Evolutionary conservation across 2,888 invertebrate species (phyloP).

Genomic region (Cheilosia variabilis): DNA sequence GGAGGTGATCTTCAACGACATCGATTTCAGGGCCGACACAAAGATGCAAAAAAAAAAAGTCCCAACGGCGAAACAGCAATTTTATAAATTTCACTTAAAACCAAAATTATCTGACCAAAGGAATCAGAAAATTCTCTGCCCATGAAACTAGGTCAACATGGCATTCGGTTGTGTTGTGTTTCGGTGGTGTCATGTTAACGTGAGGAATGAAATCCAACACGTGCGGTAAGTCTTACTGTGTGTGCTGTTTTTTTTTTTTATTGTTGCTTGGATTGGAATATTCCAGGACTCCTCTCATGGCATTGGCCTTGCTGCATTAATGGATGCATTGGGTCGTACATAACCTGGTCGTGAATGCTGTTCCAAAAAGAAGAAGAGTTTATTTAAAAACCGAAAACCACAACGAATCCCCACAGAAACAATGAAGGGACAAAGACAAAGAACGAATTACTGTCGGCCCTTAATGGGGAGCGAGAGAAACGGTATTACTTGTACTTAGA

Average conservation of each 20-base stretch:
- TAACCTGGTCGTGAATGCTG: slow-evolving; percentile 2
- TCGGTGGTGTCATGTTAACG: slow-evolving; percentile 72
- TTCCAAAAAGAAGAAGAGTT: slow-evolving; percentile 26
- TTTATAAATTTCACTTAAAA: slow-evolving; percentile 70
- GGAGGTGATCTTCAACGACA: slow-evolving; percentile 25
- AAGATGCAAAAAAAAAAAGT: slow-evolving; percentile 24
- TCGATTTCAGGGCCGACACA: slow-evolving; percentile 44
- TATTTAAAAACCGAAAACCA: slow-evolving; percentile 50
- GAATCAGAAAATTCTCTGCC: slow-evolving; percentile 63
- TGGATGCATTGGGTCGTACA: slow-evolving; percentile 10
- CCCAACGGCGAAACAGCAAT: slow-evolving; percentile 64
- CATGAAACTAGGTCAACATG: slow-evolving; percentile 68
- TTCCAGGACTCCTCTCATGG: slow-evolving; percentile 56
- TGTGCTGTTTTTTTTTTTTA: slow-evolving; percentile 3
- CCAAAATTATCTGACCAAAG: slow-evolving; percentile 61
- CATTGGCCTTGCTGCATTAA: slow-evolving; percentile 61
- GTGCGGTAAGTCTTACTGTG: slow-evolving; percentile 30
- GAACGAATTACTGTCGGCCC: slow-evolving; percentile 22
- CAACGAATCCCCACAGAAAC: slow-evolving; percentile 35
- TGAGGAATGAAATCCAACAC: slow-evolving; percentile 74
- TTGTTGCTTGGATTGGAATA: not conserved
- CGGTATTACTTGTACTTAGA: slow-evolving; percentile 24
- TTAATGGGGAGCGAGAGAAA: slow-evolving; percentile 22
- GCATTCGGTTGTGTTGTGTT: slow-evolving; percentile 55
- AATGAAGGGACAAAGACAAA: slow-evolving; percentile 24